A percentile compares a stretch with the other conserved stretches of the same genome.
These are phyloP conservation scores for Rhopalosiphum nymphaeae DNA, from an alignment of 2,888 invertebrate genomes.

Conservation along the genomic window DNA sequence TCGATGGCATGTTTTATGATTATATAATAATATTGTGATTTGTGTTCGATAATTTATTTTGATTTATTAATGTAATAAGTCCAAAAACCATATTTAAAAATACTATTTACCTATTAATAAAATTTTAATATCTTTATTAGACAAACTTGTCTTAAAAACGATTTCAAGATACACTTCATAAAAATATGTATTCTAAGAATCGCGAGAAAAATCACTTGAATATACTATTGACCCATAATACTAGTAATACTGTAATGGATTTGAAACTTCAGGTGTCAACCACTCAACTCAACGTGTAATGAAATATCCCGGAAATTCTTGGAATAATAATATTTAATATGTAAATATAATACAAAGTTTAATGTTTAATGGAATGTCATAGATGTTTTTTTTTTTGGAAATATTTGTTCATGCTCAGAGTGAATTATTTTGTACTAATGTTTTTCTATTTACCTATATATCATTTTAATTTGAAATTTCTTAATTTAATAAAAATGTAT, in stretches of 20 bases:
- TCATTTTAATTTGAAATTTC: neutral
- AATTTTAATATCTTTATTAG: neutral
- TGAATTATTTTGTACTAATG: neutral
- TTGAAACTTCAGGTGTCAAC: constrained; percentile 13
- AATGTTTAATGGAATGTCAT: neutral
- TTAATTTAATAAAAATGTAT: neutral
- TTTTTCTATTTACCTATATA: neutral
- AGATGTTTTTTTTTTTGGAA: neutral
- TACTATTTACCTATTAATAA: neutral
- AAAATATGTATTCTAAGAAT: neutral
- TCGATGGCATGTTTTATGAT: neutral
- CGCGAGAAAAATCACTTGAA: neutral
- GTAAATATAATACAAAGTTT: constrained; percentile 12
- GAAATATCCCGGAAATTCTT: neutral
- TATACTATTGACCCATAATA: neutral
- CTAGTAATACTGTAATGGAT: constrained; percentile 6
- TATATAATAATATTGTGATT: neutral
- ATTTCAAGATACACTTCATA: constrained; percentile 3
- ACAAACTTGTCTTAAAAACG: neutral
- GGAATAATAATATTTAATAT: neutral
- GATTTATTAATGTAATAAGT: neutral
- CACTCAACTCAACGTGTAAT: neutral
- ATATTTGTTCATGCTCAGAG: neutral
- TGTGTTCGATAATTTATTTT: neutral
- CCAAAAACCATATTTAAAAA: neutral